These are phyloP conservation scores for Fregata magnificens DNA, from an alignment of 2,113 vertebrate species.

Conservation along the genomic window DNA sequence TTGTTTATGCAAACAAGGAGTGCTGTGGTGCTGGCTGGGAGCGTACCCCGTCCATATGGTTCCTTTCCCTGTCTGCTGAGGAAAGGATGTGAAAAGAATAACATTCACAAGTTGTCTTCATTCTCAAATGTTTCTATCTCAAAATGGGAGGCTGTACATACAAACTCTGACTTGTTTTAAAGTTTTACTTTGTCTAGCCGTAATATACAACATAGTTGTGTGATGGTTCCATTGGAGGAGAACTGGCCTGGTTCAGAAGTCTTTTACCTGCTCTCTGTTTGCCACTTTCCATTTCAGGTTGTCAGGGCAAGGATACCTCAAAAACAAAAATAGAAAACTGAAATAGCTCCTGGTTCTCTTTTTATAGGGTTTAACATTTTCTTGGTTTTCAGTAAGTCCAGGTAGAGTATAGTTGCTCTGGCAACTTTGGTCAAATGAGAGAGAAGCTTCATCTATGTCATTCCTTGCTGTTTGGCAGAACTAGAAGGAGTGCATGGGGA, in stretches of 20 bases:
- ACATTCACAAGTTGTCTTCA: neutral
- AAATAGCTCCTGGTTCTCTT: neutral
- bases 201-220: neutral
- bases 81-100: neutral
- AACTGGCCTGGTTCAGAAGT: neutral
- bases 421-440: neutral
- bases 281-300: neutral
- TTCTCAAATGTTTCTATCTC: neutral
- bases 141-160: neutral
- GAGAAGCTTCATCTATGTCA: neutral
- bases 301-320: neutral
- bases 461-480: neutral
- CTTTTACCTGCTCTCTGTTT: neutral
- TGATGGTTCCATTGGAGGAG: neutral
- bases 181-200: neutral
- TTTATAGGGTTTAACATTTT: neutral
- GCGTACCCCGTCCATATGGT: neutral
- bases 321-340: neutral
- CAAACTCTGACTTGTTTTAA: neutral
- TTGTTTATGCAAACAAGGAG: constrained; percentile 48
- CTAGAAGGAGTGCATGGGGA: neutral
- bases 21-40: neutral
- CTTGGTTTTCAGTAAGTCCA: neutral
- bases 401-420: neutral
- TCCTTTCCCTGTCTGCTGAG: neutral